Base-by-base conservation (phyloP, 2,113 vertebrate species). In the Microcebus jonahi region DNA sequence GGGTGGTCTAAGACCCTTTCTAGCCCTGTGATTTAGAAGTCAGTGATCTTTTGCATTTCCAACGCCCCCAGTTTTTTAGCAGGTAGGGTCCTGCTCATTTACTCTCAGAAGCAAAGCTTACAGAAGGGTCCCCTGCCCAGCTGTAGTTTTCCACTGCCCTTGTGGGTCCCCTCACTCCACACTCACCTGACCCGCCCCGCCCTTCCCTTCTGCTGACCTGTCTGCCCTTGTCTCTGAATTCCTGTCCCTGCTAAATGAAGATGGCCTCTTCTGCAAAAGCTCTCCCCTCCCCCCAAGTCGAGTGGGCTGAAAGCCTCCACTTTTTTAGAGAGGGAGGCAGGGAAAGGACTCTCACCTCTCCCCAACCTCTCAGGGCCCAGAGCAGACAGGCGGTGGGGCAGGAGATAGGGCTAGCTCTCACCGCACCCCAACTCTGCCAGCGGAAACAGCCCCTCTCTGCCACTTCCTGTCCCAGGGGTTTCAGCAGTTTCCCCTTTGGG, bases 381-480 rank as follows among this genome's bases (percentile, higher is more conserved):
- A 55, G 67, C 81, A 89, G 39, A 55, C 76, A 94, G 76, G 81
- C 96, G 61, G 34, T 42, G n/a, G 75, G 80, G 48, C 67, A 79
- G 89, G 93, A 82, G 95, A 82, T 15, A 82, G 91, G 79, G 82
- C 92, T 79, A 14, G 85, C 94, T 92, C 91, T 97, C 87, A 57
- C 95, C 5, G 39, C 97, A 96, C 94, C 96, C 95, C 68, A 94
- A 68, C 93, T 96, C 82, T 96, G 90, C 84, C 92, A 81, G 96
- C 96, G 98, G 98, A 98, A 98, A 96, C 94, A 97, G 96, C 97
- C 94, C 97, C 96, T 98, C 80, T 95, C 94, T 96, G 97, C 98
- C 98, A 97, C 97, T 98, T 98, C 98, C 98, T 98, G 97, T 95
- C 96, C 97, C 97, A 96, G 95, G 97, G 95, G 97, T 98, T 98